Evolutionary conservation across 2,888 invertebrate species (phyloP).

Genomic region (Trichopria drosophilae): DNA sequence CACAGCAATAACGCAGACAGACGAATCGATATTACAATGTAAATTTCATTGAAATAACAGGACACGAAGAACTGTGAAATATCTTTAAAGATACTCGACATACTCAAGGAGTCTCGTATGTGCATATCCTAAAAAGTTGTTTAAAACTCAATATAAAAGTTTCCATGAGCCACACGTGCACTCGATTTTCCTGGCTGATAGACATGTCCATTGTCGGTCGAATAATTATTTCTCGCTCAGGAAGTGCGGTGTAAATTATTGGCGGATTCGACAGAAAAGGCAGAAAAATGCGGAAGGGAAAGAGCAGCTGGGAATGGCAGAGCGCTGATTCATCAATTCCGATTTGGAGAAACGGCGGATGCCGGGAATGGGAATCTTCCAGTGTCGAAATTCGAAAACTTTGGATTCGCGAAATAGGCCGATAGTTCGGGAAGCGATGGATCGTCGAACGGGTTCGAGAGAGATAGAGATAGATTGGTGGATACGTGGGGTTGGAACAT

Average conservation of each 20-base stretch:
- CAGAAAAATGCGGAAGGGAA: slow-evolving; percentile 4
- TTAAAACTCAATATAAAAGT: no score
- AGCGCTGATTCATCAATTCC: slow-evolving; percentile 28
- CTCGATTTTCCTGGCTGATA: slow-evolving; percentile 19
- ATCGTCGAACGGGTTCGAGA: slow-evolving; percentile 20
- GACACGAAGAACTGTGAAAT: no score
- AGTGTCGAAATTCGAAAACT: slow-evolving; percentile 32
- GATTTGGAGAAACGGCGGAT: slow-evolving; percentile 20
- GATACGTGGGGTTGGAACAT: slow-evolving; percentile 26
- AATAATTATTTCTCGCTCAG: slow-evolving; percentile 26
- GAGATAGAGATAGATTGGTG: slow-evolving; percentile 17
- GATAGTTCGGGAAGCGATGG: slow-evolving; percentile 16
- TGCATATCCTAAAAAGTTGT: no score
- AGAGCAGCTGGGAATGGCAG: slow-evolving; percentile 12
- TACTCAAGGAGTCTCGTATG: no score
- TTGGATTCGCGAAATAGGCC: slow-evolving; percentile 17
- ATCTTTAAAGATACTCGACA: no score
- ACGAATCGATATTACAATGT: no score
- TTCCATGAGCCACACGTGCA: no score
- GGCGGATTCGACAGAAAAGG: slow-evolving; percentile 16
- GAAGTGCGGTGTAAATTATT: slow-evolving; percentile 22
- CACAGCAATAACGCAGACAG: no score
- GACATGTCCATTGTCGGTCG: slow-evolving; percentile 15
- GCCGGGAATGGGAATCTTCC: slow-evolving; percentile 2
- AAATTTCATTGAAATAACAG: no score